Conservation (phyloP, 2,797 vertebrate genomes). For the Podarcis siculus region DNA sequence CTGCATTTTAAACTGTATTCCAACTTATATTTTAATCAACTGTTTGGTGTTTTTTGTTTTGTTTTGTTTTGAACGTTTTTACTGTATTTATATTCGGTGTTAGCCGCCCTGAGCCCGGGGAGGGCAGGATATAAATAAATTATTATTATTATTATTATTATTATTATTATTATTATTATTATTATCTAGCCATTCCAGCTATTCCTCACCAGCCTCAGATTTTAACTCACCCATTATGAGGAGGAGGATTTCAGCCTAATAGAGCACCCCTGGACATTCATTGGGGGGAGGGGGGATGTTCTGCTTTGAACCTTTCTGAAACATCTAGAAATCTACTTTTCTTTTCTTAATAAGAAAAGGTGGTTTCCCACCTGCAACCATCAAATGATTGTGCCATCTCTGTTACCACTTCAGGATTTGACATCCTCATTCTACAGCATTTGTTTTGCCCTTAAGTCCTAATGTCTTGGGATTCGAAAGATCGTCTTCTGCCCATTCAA, state of each 20-base stretch:
- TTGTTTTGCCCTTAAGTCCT: not conserved
- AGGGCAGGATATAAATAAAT: no score
- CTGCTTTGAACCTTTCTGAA: conserved; percentile 28
- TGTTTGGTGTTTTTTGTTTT: no score
- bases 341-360: conserved; percentile 5
- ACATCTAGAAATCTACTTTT: conserved; percentile 24
- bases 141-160: no score
- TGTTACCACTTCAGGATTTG: no score
- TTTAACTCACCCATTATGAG: conserved; percentile 31
- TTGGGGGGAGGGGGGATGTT: not conserved
- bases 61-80: no score
- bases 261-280: not conserved
- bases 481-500: not conserved
- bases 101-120: no score
- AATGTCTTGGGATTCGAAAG: not conserved
- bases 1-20: no score
- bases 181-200: not conserved
- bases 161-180: no score
- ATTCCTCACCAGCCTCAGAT: not conserved
- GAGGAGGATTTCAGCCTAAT: conserved; percentile 12
- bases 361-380: not conserved
- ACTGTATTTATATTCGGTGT: no score
- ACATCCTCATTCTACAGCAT: no score
- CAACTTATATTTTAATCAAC: no score
- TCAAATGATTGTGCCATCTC: not conserved